phyloP scores from a whole-genome alignment of 2,888 invertebrate genomes.

The Lasiommata megera region DNA sequence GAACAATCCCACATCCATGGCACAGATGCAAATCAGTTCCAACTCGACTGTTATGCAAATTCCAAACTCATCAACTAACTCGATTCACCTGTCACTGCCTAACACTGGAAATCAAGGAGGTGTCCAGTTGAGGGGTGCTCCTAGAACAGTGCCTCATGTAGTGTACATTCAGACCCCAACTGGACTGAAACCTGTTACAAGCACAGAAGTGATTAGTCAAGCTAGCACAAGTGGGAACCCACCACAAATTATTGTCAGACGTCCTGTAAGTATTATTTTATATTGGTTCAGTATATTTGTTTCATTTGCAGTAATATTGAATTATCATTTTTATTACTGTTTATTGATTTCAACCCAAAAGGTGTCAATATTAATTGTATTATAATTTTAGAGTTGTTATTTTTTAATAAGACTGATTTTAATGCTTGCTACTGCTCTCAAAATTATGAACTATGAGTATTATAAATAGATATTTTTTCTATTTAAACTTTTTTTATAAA shows the following conservation, averaged over 20 bases:
- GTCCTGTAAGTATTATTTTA: conserved; percentile 67
- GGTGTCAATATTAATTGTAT: not conserved
- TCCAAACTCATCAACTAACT: conserved; percentile 61
- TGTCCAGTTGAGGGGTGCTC: conserved; percentile 55
- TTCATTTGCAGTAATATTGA: not conserved
- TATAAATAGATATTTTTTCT: too few species aligned
- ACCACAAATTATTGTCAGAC: conserved; percentile 75
- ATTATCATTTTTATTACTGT: not conserved
- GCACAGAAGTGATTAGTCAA: conserved; percentile 72
- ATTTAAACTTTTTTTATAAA: too few species aligned
- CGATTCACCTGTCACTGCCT: conserved; percentile 59
- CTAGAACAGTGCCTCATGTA: conserved; percentile 76
- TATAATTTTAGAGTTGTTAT: not conserved
- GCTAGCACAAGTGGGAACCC: conserved; percentile 75
- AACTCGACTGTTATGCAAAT: conserved; percentile 64
- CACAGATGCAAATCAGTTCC: conserved; percentile 67
- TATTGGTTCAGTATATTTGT: not conserved
- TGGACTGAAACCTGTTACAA: conserved; percentile 71
- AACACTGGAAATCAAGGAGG: conserved; percentile 43
- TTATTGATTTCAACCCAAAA: not conserved
- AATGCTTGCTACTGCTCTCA: too few species aligned
- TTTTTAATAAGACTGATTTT: too few species aligned
- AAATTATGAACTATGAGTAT: too few species aligned
- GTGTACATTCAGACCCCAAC: conserved; percentile 82
- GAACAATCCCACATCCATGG: conserved; percentile 52